Percentiles rank a stretch among this genome's conserved stretches.
Conservation (phyloP, 1,140 invertebrate species). For the Argopecten irradians region DNA sequence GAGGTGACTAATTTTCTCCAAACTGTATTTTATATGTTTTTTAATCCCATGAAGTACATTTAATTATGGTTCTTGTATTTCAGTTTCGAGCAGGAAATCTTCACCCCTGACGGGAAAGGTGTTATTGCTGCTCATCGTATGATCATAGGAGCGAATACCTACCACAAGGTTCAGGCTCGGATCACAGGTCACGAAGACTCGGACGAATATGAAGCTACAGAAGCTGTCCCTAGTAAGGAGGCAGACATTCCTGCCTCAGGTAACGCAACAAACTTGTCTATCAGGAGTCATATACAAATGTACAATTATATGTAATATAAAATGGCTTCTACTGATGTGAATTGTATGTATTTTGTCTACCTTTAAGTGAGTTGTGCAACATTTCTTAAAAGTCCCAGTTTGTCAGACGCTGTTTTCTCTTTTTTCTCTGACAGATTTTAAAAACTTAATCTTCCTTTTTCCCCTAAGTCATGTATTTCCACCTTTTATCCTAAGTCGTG, state of each 20-base stretch:
- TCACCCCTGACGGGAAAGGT: constrained; percentile 40
- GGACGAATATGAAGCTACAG: neutral
- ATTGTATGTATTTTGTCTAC: neutral
- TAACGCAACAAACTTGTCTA: neutral
- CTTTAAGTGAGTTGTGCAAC: neutral
- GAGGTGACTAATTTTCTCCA: no score
- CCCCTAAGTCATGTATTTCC: no score
- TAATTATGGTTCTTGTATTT: constrained; percentile 53
- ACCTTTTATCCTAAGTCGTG: no score
- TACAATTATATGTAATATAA: neutral
- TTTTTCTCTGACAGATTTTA: neutral
- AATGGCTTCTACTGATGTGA: neutral
- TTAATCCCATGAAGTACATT: neutral
- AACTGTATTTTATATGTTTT: neutral
- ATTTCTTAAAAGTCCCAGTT: neutral
- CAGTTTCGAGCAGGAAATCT: constrained; percentile 90
- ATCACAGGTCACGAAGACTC: constrained; percentile 68
- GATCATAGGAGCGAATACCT: constrained; percentile 75
- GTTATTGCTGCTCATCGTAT: constrained; percentile 40
- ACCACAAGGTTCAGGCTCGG: constrained; percentile 83
- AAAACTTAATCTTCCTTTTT: no score
- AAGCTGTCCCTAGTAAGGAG: constrained; percentile 24
- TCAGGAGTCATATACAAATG: neutral
- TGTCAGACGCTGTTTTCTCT: neutral
- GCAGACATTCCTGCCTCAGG: constrained; percentile 30